Evolutionary conservation across 2,797 vertebrate genomes (phyloP).

Genomic region (Balearica regulorum): DNA sequence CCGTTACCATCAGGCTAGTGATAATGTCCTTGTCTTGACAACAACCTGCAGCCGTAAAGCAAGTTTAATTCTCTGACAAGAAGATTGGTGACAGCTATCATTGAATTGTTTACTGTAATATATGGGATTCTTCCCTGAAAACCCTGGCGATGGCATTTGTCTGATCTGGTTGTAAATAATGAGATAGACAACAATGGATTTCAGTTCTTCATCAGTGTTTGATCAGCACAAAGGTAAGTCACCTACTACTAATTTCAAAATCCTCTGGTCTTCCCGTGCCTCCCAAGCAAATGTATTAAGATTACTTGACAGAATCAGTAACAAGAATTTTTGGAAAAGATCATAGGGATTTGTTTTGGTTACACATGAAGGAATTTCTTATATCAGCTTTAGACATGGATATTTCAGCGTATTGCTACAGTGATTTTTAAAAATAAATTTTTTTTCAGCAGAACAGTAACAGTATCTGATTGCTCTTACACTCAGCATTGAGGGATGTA

Average conservation of each 20-base stretch:
- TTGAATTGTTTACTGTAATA: neutral
- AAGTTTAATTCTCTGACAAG: slow-evolving; percentile 16
- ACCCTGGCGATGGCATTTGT: slow-evolving; percentile 42
- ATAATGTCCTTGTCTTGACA: neutral
- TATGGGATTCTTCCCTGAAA: slow-evolving; percentile 20
- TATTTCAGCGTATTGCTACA: neutral
- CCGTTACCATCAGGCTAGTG: neutral
- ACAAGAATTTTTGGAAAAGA: neutral
- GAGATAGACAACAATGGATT: slow-evolving; percentile 80
- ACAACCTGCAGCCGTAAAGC: slow-evolving; percentile 43
- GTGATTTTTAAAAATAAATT: neutral
- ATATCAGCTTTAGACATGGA: neutral
- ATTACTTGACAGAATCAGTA: neutral
- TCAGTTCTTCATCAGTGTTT: slow-evolving; percentile 83
- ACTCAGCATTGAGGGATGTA: neutral
- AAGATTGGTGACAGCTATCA: neutral
- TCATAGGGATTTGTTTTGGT: neutral
- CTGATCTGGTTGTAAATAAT: slow-evolving; percentile 34
- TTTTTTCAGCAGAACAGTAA: neutral
- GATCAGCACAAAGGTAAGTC: slow-evolving; percentile 87
- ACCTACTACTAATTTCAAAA: slow-evolving; percentile 30
- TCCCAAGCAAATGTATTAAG: neutral
- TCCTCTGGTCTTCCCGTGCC: neutral
- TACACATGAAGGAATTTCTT: neutral
- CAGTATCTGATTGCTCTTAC: neutral